phyloP scores from a whole-genome alignment of 2,888 invertebrate genomes.

The Mesorhabditis sp. region DNA sequence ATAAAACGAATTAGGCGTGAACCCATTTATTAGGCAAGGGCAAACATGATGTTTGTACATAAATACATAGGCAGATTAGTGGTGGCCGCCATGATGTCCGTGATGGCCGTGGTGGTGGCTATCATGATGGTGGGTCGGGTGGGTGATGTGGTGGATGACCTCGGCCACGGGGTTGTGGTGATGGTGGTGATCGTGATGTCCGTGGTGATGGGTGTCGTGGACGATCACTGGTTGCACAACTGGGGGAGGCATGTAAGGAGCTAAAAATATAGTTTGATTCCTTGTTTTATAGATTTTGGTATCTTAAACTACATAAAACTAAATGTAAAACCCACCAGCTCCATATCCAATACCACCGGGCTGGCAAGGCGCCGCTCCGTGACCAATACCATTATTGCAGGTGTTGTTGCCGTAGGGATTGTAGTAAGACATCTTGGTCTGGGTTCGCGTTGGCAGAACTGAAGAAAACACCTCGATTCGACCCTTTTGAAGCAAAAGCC shows the following conservation, averaged over 20 bases:
- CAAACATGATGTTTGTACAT: no score
- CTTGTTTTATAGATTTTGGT: neutral
- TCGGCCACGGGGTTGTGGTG: constrained; percentile 3
- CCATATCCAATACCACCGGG: neutral
- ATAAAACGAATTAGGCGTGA: no score
- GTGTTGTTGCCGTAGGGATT: constrained; percentile 4
- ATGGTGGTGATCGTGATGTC: neutral
- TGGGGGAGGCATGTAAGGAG: neutral
- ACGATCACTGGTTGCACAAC: constrained; percentile 2
- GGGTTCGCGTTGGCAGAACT: no score
- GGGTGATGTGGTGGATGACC: constrained; percentile 1
- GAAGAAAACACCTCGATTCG: no score
- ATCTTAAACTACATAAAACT: neutral
- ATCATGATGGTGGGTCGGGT: neutral
- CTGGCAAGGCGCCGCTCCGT: neutral
- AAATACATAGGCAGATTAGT: neutral
- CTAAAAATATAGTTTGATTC: neutral
- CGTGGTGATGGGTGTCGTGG: constrained; percentile 6
- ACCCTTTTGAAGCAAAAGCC: no score
- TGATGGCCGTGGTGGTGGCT: neutral
- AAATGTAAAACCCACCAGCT: neutral
- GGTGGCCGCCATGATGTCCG: constrained; percentile 1
- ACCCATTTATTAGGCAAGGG: no score
- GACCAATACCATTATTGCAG: constrained; percentile 3
- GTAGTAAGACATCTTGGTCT: neutral